Evolutionary conservation across 37 sponge, comb jelly and placozoan species (phyloP), one percentile per base, ranked within the genome.

Genomic region (Axinella damicornis): DNA sequence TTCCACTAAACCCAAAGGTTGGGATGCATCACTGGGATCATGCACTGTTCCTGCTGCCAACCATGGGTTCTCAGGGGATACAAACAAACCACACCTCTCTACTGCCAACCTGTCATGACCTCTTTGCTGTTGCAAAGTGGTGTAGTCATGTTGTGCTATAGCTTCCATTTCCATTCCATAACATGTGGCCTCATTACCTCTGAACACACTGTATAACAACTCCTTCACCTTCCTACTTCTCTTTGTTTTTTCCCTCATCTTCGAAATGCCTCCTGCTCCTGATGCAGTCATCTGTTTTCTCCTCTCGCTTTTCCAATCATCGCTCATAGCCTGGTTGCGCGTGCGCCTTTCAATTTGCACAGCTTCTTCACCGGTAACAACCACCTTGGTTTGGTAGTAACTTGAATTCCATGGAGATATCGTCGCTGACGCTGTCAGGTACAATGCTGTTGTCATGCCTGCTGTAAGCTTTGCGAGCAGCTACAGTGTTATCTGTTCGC

Each of bases 151-250:
- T 28, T 18, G 37, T 24, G 68, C 66, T 66, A 11, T 9, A 4
- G 17, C 69, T 38, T 85, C 85, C 77, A 46, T 75, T 57, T 20
- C 69, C 54, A 35, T 28, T 30, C 85, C 85, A 75, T 76, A 85
- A 2, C 41, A 18, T 67, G 85, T 85, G 39, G 85, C 85, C 25
- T 74, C 35, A 40, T 76, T 85, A 1, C 85, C 85, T 22, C 58
- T 76, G 56, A 85, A 85, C 53, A 34, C 76, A 55, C 68, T 66
- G 69, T 85, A 85, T 57, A 85, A 70, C 32, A 85, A 57, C 5
- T 85, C 69, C 38, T 86, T 9, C 0, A 69, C 83, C 40, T 62
- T 62, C 5, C 61, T 73, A 9, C 72, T 70, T 35, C 40, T 70
- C 32, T 69, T 82, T 82, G 72, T 82, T 31, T 36, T 82, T 37